These are phyloP conservation scores for Emesis furor DNA, from an alignment of 2,888 invertebrate genomes.

Conservation along the genomic window DNA sequence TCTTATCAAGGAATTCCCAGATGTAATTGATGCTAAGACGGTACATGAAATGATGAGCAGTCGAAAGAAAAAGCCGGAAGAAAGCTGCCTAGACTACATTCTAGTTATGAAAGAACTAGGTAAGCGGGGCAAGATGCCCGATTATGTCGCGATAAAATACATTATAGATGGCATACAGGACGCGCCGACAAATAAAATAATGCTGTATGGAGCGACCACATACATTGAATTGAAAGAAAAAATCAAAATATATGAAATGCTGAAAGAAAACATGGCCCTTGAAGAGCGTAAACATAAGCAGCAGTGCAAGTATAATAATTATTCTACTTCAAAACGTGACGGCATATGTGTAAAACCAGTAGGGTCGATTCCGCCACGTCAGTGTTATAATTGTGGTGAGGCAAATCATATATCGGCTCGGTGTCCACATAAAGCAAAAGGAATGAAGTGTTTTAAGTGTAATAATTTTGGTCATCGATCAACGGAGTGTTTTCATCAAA, in stretches of 20 bases:
- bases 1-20: neutral
- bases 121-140: slow-evolving; percentile 65
- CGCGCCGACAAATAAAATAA: slow-evolving; percentile 60
- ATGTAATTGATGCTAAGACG: neutral
- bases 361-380: neutral
- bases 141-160: slow-evolving; percentile 72
- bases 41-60: slow-evolving; percentile 66
- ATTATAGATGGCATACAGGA: slow-evolving; percentile 71
- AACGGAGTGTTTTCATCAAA: neutral
- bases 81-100: slow-evolving; percentile 66
- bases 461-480: slow-evolving; percentile 54
- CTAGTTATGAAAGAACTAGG: slow-evolving; percentile 71
- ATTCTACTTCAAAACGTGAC: neutral
- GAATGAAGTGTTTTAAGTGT: slow-evolving; percentile 58
- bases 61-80: slow-evolving; percentile 56
- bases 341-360: neutral
- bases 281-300: neutral
- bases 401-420: neutral
- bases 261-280: neutral
- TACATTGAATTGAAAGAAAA: slow-evolving; percentile 66
- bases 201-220: slow-evolving; percentile 62
- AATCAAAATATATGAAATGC: slow-evolving; percentile 17
- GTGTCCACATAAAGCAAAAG: slow-evolving; percentile 17
- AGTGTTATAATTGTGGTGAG: neutral
- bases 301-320: neutral